These are phyloP conservation scores for Falco novaeseelandiae DNA, from an alignment of 2,797 vertebrate genomes.

Conservation along the genomic window DNA sequence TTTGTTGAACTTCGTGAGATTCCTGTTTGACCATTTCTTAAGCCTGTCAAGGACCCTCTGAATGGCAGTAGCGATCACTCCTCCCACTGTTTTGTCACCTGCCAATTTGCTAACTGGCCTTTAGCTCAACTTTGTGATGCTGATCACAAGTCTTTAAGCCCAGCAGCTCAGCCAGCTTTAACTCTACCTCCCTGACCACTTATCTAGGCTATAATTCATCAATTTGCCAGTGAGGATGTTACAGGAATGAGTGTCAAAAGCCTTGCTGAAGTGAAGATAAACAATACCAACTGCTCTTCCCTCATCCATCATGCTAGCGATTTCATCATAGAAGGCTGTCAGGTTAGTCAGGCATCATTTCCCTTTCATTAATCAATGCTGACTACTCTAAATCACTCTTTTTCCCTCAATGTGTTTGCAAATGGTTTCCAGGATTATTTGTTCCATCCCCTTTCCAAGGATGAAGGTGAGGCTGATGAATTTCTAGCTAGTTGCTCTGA, in stretches of 20 bases:
- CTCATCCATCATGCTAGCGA: background rate
- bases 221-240: background rate
- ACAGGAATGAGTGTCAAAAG: fast-evolving
- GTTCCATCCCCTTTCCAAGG: background rate
- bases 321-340: background rate
- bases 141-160: background rate
- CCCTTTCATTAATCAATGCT: background rate
- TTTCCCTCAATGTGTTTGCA: background rate
- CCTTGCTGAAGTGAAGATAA: background rate
- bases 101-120: background rate
- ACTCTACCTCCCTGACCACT: background rate
- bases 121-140: background rate
- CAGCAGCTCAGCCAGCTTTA: background rate
- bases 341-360: background rate
- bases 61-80: background rate
- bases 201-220: background rate
- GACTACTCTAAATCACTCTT: background rate
- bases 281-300: background rate
- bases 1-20: background rate
- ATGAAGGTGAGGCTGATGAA: background rate
- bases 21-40: background rate
- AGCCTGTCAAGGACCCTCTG: background rate
- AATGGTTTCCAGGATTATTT: background rate
- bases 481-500: background rate
- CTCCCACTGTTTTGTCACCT: background rate